Evolutionary conservation across 1,140 invertebrate genomes (phyloP), one percentile per base, ranked within the genome.

Genomic region (Drosophila willistoni): DNA sequence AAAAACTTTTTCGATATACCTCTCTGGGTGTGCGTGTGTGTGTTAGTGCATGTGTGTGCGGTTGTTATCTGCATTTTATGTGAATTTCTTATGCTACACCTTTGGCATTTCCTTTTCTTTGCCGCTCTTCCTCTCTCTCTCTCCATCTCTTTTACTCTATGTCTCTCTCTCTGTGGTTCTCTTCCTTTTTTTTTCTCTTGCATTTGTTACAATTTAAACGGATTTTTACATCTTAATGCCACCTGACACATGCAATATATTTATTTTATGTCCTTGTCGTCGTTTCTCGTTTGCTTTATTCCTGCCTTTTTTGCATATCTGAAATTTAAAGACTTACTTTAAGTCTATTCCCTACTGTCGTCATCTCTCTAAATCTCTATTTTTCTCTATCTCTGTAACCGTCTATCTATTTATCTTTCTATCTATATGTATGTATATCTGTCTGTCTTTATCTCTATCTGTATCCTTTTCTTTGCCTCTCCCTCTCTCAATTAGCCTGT

Each of bases 121-220:
- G 33, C 62, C 71, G 39, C 44, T 47, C 19, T 7, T 29, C 29
- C 57, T 51, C 44, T 51, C 9, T 51, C 9, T 41, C 5, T 5
- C 29, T 29, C 5, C 7, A 0, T 44, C n/a, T 47, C 29, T 29
- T 63, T 29, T 6, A 29, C 5, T 3, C 25, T 29, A 6, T 29
- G 0, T 44, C n/a, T 47, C 29, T 29, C 36, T 51, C 56, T 56
- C 22, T 55, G 10, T 61, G 36, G 12, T 9, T 14, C 36, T 47
- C 19, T 47, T 9, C 22, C 2, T 33, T 56, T 25, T 68, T 39
- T 67, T 14, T 10, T 19, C 36, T 74, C 41, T 67, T 69, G 73
- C 67, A 77, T 77, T 77, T 77, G 74, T 77, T 77, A 77, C 75
- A 77, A 77, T 86, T 83, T 78, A 86, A 86, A 83, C 77, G 84